A percentile compares a stretch with the other conserved stretches of the same genome.
Conservation (phyloP, 2,797 vertebrate species). For the Xyrichtys novacula region DNA sequence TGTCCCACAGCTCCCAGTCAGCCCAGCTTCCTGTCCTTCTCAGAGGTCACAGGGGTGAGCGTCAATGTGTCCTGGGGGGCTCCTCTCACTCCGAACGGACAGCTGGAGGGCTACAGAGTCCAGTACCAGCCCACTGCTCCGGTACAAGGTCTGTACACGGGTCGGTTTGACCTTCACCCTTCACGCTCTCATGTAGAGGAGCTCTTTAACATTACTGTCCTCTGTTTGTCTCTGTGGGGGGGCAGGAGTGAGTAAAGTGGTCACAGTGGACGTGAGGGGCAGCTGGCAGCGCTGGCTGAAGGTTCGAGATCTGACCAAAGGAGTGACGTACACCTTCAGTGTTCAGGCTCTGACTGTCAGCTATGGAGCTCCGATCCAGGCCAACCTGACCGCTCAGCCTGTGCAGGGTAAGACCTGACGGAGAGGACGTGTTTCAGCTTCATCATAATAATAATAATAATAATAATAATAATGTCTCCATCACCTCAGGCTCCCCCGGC, state of each 20-base stretch:
- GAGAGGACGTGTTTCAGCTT: no score
- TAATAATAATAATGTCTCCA: no score
- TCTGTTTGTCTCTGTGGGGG: conserved; percentile 18
- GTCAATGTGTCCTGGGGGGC: conserved; percentile 96
- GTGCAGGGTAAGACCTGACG: conserved; percentile 91
- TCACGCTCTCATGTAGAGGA: not conserved
- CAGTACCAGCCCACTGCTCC: conserved; percentile 92
- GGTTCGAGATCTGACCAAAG: conserved; percentile 92
- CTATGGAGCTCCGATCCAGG: conserved; percentile 89
- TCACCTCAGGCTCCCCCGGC: conserved; percentile 88
- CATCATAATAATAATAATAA: no score
- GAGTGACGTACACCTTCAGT: conserved; percentile 90
- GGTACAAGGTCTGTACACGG: conserved; percentile 85
- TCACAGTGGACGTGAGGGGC: conserved; percentile 94
- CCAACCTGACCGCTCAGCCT: conserved; percentile 93
- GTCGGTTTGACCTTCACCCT: not conserved
- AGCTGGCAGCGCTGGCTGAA: conserved; percentile 96
- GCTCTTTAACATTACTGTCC: not conserved
- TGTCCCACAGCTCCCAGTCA: conserved; percentile 88
- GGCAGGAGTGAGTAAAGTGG: conserved; percentile 95
- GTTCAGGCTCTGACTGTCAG: conserved; percentile 93
- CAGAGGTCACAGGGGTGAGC: conserved; percentile 92
- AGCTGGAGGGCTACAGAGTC: conserved; percentile 95
- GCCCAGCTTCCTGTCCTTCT: conserved; percentile 92
- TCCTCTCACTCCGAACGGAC: conserved; percentile 90